Percentiles rank a stretch among this genome's conserved stretches.
These are phyloP conservation scores for Semotilus atromaculatus DNA, from an alignment of 2,797 vertebrate species.

Conservation along the genomic window DNA sequence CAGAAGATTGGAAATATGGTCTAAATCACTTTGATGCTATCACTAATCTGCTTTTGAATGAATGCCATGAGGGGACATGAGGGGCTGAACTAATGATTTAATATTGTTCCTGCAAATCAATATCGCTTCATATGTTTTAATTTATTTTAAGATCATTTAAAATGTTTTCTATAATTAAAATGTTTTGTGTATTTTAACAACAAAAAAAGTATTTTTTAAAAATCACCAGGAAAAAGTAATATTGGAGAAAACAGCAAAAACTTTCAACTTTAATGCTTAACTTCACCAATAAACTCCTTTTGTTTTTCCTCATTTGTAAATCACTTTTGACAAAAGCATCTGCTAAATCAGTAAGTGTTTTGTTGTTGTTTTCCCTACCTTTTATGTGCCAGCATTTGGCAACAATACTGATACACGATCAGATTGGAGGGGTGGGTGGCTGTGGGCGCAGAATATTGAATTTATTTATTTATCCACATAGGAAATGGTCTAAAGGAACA, in stretches of 20 bases:
- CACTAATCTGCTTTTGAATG: too few species aligned
- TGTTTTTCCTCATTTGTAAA: background rate
- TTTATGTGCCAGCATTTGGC: background rate
- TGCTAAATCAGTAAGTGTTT: background rate
- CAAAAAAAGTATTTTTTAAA: too few species aligned
- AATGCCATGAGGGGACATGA: too few species aligned
- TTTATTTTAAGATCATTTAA: too few species aligned
- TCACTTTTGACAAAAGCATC: slow-evolving; percentile 3
- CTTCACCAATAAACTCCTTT: background rate
- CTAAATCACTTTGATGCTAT: too few species aligned
- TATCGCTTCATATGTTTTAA: too few species aligned
- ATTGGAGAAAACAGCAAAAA: background rate
- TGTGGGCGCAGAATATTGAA: background rate
- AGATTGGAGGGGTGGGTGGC: background rate
- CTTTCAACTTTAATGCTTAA: background rate
- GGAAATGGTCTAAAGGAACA: background rate
- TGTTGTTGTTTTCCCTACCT: background rate
- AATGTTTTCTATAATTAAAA: background rate
- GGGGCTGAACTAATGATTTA: too few species aligned
- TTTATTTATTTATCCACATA: background rate
- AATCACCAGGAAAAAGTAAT: background rate
- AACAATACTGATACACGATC: background rate
- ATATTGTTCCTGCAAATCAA: too few species aligned
- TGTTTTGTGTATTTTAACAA: background rate
- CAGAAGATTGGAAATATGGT: too few species aligned